A percentile compares a stretch with the other conserved stretches of the same genome.
phyloP scores from a whole-genome alignment of 2,888 invertebrate species.

The Euzophera pinguis region DNA sequence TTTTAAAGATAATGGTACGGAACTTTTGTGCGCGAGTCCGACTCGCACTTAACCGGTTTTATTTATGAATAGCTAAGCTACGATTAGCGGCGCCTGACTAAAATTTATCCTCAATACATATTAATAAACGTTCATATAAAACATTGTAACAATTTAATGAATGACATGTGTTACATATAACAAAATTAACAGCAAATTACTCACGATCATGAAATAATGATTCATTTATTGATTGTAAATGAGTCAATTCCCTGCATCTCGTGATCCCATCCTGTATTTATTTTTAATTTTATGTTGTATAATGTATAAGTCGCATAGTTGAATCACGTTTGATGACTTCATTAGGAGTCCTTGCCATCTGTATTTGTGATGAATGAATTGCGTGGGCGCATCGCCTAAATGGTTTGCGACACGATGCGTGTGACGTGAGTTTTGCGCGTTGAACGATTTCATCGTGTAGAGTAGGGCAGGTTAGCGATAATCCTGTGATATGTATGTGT shows the following conservation, averaged over 20 bases:
- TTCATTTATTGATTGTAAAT: neutral
- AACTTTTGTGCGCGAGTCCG: no score
- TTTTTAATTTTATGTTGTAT: neutral
- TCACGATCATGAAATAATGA: neutral
- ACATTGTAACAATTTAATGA: no score
- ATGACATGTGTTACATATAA: neutral
- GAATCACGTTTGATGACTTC: constrained; percentile 11
- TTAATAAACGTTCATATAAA: no score
- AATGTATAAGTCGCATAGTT: no score
- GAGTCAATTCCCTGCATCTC: neutral
- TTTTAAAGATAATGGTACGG: no score
- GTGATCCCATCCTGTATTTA: neutral
- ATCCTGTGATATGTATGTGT: no score
- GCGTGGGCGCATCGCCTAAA: neutral
- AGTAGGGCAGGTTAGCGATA: no score
- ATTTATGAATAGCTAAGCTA: no score
- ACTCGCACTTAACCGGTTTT: no score
- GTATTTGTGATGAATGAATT: neutral
- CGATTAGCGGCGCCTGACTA: no score
- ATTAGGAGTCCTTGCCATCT: constrained; percentile 9
- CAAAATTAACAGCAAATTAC: neutral
- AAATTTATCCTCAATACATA: no score
- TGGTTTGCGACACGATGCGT: neutral
- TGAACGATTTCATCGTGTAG: no score
- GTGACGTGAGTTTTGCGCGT: neutral